A percentile compares a stretch with the other conserved stretches of the same genome.
These are phyloP conservation scores for Tinea semifulvella DNA, from an alignment of 2,888 invertebrate genomes.

Conservation along the genomic window DNA sequence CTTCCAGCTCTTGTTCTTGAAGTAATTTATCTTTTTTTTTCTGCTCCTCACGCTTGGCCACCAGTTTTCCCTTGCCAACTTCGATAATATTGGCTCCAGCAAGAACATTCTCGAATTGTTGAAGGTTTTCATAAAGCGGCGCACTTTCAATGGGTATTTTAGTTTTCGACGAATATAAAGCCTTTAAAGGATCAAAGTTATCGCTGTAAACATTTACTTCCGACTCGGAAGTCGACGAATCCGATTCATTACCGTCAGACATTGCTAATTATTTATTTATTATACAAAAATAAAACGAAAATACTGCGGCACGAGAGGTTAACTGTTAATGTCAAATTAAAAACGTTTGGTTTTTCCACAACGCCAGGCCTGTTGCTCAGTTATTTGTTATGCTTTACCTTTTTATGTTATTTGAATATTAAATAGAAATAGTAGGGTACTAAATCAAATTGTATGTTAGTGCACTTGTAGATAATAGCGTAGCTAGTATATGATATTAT, in stretches of 20 bases:
- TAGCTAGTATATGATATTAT: no score
- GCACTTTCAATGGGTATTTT: slow-evolving; percentile 66
- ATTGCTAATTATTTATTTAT: slow-evolving; percentile 23
- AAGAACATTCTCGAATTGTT: slow-evolving; percentile 58
- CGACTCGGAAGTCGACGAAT: slow-evolving; percentile 50
- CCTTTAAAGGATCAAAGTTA: slow-evolving; percentile 75
- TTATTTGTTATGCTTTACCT: no score
- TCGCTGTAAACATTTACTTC: slow-evolving; percentile 49
- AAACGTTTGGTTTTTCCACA: neutral
- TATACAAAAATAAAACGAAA: slow-evolving; percentile 2
- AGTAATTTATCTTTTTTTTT: slow-evolving; percentile 34
- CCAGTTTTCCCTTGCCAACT: slow-evolving; percentile 35
- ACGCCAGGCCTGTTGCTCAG: no score
- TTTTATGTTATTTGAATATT: no score
- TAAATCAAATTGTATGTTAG: no score
- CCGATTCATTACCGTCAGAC: slow-evolving; percentile 34
- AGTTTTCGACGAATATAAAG: slow-evolving; percentile 68
- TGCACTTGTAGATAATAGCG: no score
- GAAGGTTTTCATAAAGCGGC: slow-evolving; percentile 73
- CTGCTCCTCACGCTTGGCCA: slow-evolving; percentile 38
- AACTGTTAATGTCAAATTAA: neutral
- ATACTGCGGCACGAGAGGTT: neutral
- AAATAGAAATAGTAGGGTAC: no score
- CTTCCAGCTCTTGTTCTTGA: slow-evolving; percentile 32
- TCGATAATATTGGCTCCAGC: slow-evolving; percentile 29